These are phyloP conservation scores for Clostera curtula DNA, from an alignment of 2,888 invertebrate species.

Conservation along the genomic window DNA sequence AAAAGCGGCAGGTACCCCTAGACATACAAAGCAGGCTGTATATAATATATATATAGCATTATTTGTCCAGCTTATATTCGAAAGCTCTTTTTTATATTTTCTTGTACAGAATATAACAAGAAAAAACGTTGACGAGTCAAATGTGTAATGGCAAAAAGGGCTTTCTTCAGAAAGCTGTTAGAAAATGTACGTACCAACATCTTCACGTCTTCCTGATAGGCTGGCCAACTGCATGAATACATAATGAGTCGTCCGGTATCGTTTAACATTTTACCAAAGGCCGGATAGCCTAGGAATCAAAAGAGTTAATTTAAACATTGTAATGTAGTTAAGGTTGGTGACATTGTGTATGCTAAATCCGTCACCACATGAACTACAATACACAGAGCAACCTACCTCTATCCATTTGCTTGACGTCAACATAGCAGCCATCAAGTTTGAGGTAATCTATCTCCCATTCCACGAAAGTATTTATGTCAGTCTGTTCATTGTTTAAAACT, in stretches of 20 bases:
- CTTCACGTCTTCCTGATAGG: slow-evolving; percentile 78
- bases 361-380: too few species aligned
- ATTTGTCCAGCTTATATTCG: too few species aligned
- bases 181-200: slow-evolving; percentile 28
- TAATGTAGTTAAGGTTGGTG: too few species aligned
- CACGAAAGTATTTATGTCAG: slow-evolving; percentile 84
- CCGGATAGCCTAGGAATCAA: slow-evolving; percentile 80
- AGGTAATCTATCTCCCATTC: slow-evolving; percentile 88
- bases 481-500: slow-evolving; percentile 76
- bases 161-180: too few species aligned
- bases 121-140: too few species aligned
- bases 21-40: too few species aligned
- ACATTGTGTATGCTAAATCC: too few species aligned
- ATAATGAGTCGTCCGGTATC: slow-evolving; percentile 84
- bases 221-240: slow-evolving; percentile 91
- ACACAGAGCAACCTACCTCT: slow-evolving; percentile 39
- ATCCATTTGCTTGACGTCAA: slow-evolving; percentile 74
- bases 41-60: too few species aligned
- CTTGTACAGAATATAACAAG: too few species aligned
- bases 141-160: too few species aligned
- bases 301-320: neutral
- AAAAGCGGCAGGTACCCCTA: too few species aligned
- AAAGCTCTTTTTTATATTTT: too few species aligned
- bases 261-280: slow-evolving; percentile 81
- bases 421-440: slow-evolving; percentile 88